phyloP scores from a whole-genome alignment of 2,888 invertebrate species.

The Eilema caniola region DNA sequence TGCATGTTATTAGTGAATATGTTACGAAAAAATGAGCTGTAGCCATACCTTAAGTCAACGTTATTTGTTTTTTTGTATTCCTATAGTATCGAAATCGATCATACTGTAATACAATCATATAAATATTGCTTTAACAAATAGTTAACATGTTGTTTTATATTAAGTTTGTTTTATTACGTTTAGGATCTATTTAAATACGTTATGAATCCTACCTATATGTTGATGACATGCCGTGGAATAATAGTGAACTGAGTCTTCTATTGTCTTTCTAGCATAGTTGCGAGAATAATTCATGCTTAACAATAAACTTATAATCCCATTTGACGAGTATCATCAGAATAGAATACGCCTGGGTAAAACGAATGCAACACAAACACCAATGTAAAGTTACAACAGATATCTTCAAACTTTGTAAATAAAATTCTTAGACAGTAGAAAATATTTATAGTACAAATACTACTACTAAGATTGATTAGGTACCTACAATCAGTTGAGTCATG shows the following conservation, averaged over 20 bases:
- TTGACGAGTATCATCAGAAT: neutral
- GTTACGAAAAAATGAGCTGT: too few species aligned
- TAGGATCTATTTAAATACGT: neutral
- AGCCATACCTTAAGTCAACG: neutral
- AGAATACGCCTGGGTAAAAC: neutral
- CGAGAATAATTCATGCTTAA: neutral
- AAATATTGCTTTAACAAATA: neutral
- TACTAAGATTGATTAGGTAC: conserved; percentile 8
- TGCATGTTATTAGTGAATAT: too few species aligned
- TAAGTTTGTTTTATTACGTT: neutral
- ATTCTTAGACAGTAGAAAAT: conserved; percentile 25
- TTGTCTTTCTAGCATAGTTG: neutral
- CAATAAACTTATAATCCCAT: neutral
- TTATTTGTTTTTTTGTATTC: neutral
- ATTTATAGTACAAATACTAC: conserved; percentile 39
- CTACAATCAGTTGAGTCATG: conserved; percentile 23
- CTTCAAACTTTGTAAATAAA: conserved; percentile 35
- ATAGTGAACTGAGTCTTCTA: neutral
- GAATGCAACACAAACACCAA: conserved; percentile 17
- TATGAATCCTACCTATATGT: neutral
- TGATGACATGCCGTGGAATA: neutral
- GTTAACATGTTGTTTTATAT: neutral
- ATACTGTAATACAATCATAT: neutral
- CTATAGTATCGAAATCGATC: neutral
- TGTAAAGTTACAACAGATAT: conserved; percentile 16